phyloP scores from a whole-genome alignment of 2,113 vertebrate genomes.

The Cyprinodon tularosa region DNA sequence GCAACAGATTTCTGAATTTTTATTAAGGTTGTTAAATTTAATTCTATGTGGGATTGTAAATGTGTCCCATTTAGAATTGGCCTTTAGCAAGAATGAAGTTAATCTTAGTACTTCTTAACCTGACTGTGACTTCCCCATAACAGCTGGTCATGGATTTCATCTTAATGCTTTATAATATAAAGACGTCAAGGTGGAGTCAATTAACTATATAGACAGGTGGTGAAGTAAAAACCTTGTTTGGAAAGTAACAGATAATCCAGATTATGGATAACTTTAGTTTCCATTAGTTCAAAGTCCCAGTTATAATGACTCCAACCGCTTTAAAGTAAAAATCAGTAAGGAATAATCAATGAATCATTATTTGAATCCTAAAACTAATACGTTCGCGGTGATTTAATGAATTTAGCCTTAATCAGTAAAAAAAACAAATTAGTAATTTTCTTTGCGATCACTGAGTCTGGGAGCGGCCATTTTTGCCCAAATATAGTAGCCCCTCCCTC shows the following conservation, averaged over 20 bases:
- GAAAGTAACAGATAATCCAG: constrained; percentile 27
- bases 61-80: constrained; percentile 50
- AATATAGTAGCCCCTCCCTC: too few relatives aligned
- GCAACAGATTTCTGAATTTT: constrained; percentile 46
- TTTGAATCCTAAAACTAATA: too few relatives aligned
- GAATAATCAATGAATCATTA: too few relatives aligned
- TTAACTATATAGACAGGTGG: constrained; percentile 31
- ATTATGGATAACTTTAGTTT: not conserved
- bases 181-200: constrained; percentile 41
- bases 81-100: constrained; percentile 29
- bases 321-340: too few relatives aligned
- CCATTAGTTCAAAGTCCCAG: too few relatives aligned
- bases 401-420: too few relatives aligned
- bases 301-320: not conserved
- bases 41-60: constrained; percentile 58
- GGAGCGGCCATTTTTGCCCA: too few relatives aligned
- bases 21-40: constrained; percentile 58
- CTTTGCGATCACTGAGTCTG: too few relatives aligned
- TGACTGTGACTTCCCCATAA: constrained; percentile 24
- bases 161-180: constrained; percentile 62
- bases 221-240: constrained; percentile 53
- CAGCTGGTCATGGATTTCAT: constrained; percentile 60
- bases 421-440: too few relatives aligned
- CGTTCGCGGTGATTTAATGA: too few relatives aligned
- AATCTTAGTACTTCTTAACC: constrained; percentile 16